Evolutionary conservation across 2,888 invertebrate species (phyloP), one percentile per base, ranked within the genome.

Genomic region (Patella pellucida): DNA sequence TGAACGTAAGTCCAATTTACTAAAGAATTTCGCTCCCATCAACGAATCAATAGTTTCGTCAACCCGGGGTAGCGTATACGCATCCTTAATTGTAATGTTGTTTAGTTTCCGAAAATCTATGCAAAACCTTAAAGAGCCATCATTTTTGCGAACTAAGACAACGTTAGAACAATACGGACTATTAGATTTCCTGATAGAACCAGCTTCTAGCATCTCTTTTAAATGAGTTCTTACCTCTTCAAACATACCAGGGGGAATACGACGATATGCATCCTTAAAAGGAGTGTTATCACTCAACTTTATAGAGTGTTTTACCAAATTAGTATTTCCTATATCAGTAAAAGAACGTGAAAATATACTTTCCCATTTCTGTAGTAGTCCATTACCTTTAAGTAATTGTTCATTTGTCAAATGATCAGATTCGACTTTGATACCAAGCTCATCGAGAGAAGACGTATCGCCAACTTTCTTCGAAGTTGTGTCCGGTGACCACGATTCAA

Each of bases 221-320:
- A 84, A 50, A 68, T 84, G 81, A 7, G 73, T 50, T 31, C 75
- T 52, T 3, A 83, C 81, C 69, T 82, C 80, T 23, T 80, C 76
- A 41, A 72, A 73, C 82, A 84, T 80, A 3, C 71, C n/a, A 51
- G 80, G 80, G 27, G 27, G 76, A 50, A 84, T 80, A 0, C 73
- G 69, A 19, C 81, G 16, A 31, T 80, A 76, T 3, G 73, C 50
- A 51, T 81, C 73, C 67, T 81, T 82, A 69, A 83, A 81, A 27
- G 80, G 80, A 12, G 51, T 74, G 7, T 76, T 72, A 73, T 80
- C 68, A 4, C 12, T 69, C 23, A 81, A 76, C 15, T 79, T 62
- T 14, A 79, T 82, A 16, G 70, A 51, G 52, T 78, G 78, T 41
- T 71, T 68, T 15, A 82, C 71, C 41, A 68, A 11, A n/a, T 31